Percentiles rank a stretch among this genome's conserved stretches.
phyloP scores from a whole-genome alignment of 2,113 vertebrate genomes.

The Grallaria varia region DNA sequence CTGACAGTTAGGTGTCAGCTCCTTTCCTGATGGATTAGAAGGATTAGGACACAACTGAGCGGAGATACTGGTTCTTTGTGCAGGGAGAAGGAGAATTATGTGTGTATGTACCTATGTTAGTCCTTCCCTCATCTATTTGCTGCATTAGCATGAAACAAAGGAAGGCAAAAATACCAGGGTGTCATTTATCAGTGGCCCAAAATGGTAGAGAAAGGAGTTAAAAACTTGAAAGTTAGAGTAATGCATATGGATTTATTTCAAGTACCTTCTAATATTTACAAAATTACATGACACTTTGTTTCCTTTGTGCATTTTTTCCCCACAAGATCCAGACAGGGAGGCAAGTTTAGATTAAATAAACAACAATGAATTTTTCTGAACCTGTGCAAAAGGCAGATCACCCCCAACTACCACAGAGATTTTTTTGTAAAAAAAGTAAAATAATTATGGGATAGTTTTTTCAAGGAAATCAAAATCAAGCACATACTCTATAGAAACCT shows the following conservation, averaged over 20 bases:
- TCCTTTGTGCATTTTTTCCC: slow-evolving; percentile 55
- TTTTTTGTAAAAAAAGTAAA: slow-evolving; percentile 25
- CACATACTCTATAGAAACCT: slow-evolving; percentile 53
- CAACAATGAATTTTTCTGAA: slow-evolving; percentile 52
- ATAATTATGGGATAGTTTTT: slow-evolving; percentile 45
- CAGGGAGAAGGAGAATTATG: not conserved
- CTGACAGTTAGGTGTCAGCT: not conserved
- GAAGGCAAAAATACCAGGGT: not conserved
- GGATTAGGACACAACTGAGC: not conserved
- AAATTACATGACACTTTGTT: slow-evolving; percentile 55
- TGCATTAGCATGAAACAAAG: not conserved
- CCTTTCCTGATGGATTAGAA: not conserved
- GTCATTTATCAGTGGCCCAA: not conserved
- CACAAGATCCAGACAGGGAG: slow-evolving; percentile 36
- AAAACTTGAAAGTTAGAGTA: slow-evolving; percentile 42
- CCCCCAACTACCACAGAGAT: slow-evolving; percentile 21
- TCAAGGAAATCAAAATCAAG: slow-evolving; percentile 61
- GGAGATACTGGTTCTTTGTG: not conserved
- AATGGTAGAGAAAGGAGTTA: slow-evolving; percentile 1
- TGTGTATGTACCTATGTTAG: not conserved
- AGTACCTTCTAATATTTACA: slow-evolving; percentile 60
- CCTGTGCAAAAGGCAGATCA: slow-evolving; percentile 35
- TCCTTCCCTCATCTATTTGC: not conserved
- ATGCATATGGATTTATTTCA: slow-evolving; percentile 46
- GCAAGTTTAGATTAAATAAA: slow-evolving; percentile 55